These are phyloP conservation scores for Eriosoma lanigerum DNA, from an alignment of 1,140 invertebrate species.

Conservation along the genomic window DNA sequence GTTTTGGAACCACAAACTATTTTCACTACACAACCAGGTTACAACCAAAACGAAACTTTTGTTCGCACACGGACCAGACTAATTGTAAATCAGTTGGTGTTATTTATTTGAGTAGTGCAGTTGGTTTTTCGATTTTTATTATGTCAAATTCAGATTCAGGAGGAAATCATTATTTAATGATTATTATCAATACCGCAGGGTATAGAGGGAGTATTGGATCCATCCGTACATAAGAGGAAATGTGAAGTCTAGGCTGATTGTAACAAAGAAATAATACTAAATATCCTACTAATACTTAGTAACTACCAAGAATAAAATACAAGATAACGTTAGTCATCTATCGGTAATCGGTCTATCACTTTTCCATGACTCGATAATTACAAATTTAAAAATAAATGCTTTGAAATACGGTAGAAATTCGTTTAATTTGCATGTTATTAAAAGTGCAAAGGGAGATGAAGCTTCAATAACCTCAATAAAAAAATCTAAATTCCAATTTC, in stretches of 20 bases:
- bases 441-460: no score
- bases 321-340: no score
- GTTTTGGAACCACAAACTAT: background rate
- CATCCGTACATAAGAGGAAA: conserved; percentile 11
- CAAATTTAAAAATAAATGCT: no score
- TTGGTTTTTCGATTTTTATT: conserved; percentile 20
- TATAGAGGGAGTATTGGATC: background rate
- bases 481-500: no score
- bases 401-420: no score
- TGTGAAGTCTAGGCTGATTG: background rate
- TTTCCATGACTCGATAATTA: no score
- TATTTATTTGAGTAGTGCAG: background rate
- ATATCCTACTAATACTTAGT: no score
- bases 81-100: conserved; percentile 11
- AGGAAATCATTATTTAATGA: conserved; percentile 3
- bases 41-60: conserved; percentile 1
- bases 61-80: conserved; percentile 1
- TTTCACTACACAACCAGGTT: background rate
- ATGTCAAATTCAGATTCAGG: conserved; percentile 15
- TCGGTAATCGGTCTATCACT: no score
- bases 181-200: conserved; percentile 17
- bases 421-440: no score
- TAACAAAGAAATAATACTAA: no score
- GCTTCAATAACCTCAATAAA: no score
- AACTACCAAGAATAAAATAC: no score